Conservation (phyloP, 2,888 invertebrate genomes). For the Nymphalis polychloros region DNA sequence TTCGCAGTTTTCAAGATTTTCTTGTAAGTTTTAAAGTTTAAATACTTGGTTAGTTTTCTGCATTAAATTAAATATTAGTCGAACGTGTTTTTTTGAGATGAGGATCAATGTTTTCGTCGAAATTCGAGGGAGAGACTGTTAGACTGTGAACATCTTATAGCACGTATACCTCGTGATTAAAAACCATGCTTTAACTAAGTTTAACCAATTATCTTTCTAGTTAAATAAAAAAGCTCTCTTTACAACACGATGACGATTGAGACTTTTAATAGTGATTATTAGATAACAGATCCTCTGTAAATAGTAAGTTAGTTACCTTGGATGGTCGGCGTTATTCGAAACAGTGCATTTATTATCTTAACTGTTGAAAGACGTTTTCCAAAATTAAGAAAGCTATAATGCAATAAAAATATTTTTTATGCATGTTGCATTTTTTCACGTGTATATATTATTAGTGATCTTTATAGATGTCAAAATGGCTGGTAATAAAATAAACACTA, state of each 20-base stretch:
- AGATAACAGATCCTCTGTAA: slow-evolving; percentile 35
- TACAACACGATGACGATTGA: neutral
- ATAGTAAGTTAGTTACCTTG: slow-evolving; percentile 43
- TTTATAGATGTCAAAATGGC: slow-evolving; percentile 60
- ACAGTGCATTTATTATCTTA: slow-evolving; percentile 39
- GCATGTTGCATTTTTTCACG: too few species aligned
- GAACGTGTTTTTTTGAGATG: slow-evolving; percentile 42
- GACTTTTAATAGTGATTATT: slow-evolving; percentile 27
- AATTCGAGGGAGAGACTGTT: slow-evolving; percentile 79
- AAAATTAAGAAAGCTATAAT: too few species aligned
- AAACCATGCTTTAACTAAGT: slow-evolving; percentile 58
- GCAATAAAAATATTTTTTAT: too few species aligned
- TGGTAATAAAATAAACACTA: slow-evolving; percentile 70
- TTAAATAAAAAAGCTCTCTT: slow-evolving; percentile 7
- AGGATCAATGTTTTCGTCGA: slow-evolving; percentile 53
- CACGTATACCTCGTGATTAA: slow-evolving; percentile 55
- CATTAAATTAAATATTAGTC: slow-evolving; percentile 49
- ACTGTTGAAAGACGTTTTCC: neutral
- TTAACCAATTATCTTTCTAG: slow-evolving; percentile 16
- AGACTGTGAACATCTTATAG: slow-evolving; percentile 62
- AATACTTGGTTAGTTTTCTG: slow-evolving; percentile 59
- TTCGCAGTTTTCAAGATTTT: slow-evolving; percentile 66
- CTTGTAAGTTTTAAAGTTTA: slow-evolving; percentile 58
- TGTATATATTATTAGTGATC: neutral
- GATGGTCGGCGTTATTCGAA: slow-evolving; percentile 58